Base-by-base conservation (phyloP, 2,888 invertebrate genomes). In the Siphonodentalium dalli region DNA sequence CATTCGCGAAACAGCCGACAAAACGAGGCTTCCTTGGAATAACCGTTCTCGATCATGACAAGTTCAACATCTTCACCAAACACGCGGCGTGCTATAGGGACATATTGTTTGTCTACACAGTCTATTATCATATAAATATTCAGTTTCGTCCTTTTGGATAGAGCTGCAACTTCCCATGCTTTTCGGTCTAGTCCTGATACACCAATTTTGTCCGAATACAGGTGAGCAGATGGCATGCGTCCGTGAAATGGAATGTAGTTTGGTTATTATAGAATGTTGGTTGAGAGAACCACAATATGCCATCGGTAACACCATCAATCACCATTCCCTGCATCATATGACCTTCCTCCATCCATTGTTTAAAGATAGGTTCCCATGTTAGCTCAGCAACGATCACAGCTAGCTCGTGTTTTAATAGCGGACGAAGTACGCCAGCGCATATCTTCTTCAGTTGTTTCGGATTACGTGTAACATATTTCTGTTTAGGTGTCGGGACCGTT, bases 31-130 rank as follows among this genome's bases (percentile, higher is more conserved):
- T 54, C 44, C 2, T 33, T 28, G 7, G 9, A 11, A 27, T 21
- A 46, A 18, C 29, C 26, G 24, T 38, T 29, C 26, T 5, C 13
- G 13, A 21, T 18, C 28, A 45, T 37, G 21, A 28, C 11, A 23
- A 24, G 29, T 23, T 58, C 40, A 26, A 50, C 54, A 29, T 58
- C 58, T 34, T 39, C 20, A 2, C 33, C 43, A 34, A 58, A 58
- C 7, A 54, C 31, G 15, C 49, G 21, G 28, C 51, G 42, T 7
- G 58, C 58, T 26, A 54, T 21, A 2, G 53, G 15, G 6, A 58
- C 54, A 45, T 47, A 43, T 29, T 58, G 58, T 35, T 58, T 58
- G 28, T 58, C 58, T 15, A 54, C 39, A 28, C 49, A 58, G n/a
- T 58, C 58, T 7, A 49, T 38, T 3, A 58, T 38, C 6, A 58